Evolutionary conservation across 2,888 invertebrate genomes (phyloP).

Genomic region (Drosophila maculinotata): DNA sequence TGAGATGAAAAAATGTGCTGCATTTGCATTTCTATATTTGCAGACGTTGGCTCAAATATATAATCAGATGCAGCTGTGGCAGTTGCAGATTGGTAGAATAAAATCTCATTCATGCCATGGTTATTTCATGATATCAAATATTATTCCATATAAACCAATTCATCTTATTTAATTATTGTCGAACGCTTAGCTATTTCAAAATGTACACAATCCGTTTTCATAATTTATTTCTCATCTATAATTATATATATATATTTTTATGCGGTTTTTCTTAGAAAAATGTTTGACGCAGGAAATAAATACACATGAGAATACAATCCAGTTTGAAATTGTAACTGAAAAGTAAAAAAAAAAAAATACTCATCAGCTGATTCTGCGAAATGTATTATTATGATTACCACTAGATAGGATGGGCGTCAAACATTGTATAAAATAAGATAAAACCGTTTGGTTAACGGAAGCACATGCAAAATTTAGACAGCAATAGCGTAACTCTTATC

Average conservation of each 20-base stretch:
- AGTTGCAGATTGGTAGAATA: slow-evolving; percentile 1
- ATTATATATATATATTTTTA: neutral
- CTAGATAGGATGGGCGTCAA: neutral
- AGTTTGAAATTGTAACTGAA: no score
- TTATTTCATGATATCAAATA: slow-evolving; percentile 19
- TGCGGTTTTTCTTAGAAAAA: neutral
- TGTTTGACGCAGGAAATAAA: neutral
- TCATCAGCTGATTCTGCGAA: slow-evolving; percentile 10
- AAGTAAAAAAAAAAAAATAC: neutral
- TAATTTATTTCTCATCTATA: neutral
- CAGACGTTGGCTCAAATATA: slow-evolving; percentile 2
- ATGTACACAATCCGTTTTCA: no score
- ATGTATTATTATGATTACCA: neutral
- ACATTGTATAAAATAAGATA: slow-evolving; percentile 9
- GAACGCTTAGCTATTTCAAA: no score
- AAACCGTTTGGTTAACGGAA: slow-evolving; percentile 33
- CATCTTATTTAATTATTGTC: neutral
- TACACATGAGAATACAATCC: no score
- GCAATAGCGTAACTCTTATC: slow-evolving; percentile 37
- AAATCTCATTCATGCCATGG: slow-evolving; percentile 18
- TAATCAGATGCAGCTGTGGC: slow-evolving; percentile 20
- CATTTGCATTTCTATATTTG: slow-evolving; percentile 37
- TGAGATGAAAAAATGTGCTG: slow-evolving; percentile 30
- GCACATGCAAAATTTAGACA: slow-evolving; percentile 23
- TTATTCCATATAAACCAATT: slow-evolving; percentile 7